Evolutionary conservation across 2,888 invertebrate species (phyloP).

Genomic region (Mythimna ferrago): DNA sequence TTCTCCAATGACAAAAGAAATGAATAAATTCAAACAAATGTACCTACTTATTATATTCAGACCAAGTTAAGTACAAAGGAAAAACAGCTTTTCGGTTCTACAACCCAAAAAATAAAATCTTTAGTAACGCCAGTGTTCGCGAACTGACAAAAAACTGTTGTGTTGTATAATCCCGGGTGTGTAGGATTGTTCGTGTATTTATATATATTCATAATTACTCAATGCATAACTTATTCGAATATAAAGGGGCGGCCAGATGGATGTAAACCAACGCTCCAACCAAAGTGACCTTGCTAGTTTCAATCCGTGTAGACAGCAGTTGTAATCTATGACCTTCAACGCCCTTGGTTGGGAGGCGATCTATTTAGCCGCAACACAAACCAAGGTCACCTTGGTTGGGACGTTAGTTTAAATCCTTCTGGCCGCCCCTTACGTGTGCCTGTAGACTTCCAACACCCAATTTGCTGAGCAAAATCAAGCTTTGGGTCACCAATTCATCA

Average conservation of each 20-base stretch:
- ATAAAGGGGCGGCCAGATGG: neutral
- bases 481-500: neutral
- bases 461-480: neutral
- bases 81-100: neutral
- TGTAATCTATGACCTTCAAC: too few species aligned
- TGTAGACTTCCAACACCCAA: neutral
- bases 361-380: too few species aligned
- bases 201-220: conserved; percentile 15
- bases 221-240: conserved; percentile 4
- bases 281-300: too few species aligned
- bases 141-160: conserved; percentile 26
- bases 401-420: too few species aligned
- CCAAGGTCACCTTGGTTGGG: too few species aligned
- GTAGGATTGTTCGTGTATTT: conserved; percentile 61
- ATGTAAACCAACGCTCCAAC: too few species aligned
- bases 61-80: neutral
- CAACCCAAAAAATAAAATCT: neutral
- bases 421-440: neutral
- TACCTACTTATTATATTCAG: neutral
- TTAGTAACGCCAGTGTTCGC: conserved; percentile 34
- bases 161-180: conserved; percentile 44
- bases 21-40: neutral
- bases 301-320: too few species aligned
- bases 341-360: too few species aligned
- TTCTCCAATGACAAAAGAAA: neutral